Base-by-base conservation (phyloP, 2,888 invertebrate genomes). In the Luperina nickerlii region DNA sequence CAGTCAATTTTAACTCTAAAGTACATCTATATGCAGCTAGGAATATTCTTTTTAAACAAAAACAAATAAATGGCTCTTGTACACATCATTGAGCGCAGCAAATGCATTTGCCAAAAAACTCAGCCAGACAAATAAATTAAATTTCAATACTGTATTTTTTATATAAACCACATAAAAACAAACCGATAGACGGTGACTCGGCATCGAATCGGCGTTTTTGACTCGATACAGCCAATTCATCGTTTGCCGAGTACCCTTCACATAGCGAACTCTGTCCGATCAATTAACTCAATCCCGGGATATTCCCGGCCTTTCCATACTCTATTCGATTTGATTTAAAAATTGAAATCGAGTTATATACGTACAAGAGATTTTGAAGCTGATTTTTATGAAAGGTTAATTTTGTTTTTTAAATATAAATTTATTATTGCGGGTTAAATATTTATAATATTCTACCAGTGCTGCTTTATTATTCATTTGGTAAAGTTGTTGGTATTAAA, bases 211-310 rank as follows among this genome's bases (percentile, higher is more conserved):
- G 69, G 67, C 76, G 79, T 82, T 84, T 87, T 84, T 82, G 84
- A 90, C 84, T 90, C 86, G 86, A 86, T 86, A 85, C 86, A 89
- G 82, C 89, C 89, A 90, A 89, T 89, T 89, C 80, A 86, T 89
- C 86, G 86, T 86, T 82, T 76, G 70, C 74, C 67, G 81, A 90
- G 90, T 86, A 75, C 86, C 69, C 90, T 89, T 76, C 84, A 86
- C 83, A 84, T 78, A 81, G 84, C 82, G 62, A 84, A 87, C 88
- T 87, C 86, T 89, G 85, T 89, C 82, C 89, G 89, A 89, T 89
- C 90, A 89, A 89, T 89, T 89, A 90, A 82, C 85, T 86, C 85
- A 87, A 90, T 90, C 85, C 89, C 88, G 81, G 84, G 72, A 88
- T 89, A 87, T 86, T 82, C 86, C 78, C 77, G 69, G 86, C 73